These are phyloP conservation scores for Helogale parvula DNA, from an alignment of 2,113 vertebrate genomes.

Conservation along the genomic window DNA sequence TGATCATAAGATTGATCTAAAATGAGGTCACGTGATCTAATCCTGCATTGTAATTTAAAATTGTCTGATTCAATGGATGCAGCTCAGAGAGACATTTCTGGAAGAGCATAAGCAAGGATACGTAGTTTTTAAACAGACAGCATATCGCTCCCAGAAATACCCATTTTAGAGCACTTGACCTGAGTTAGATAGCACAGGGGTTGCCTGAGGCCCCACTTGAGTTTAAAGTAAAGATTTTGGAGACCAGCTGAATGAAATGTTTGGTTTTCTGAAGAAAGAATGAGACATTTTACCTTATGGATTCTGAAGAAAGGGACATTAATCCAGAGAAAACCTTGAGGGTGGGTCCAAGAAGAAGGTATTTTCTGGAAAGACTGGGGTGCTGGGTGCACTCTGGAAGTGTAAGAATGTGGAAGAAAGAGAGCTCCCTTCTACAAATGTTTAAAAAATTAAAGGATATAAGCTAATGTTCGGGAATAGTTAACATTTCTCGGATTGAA, in stretches of 20 bases:
- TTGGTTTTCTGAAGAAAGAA: conserved; percentile 28
- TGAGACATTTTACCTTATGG: neutral
- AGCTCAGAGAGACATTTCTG: neutral
- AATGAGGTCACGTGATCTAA: neutral
- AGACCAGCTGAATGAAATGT: neutral
- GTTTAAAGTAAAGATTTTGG: neutral
- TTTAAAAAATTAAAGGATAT: conserved; percentile 23
- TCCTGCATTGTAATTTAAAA: neutral
- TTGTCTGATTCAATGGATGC: neutral
- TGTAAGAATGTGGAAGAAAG: neutral
- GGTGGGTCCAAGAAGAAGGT: neutral
- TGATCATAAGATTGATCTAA: neutral
- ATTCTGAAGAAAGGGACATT: neutral
- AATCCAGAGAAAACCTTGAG: conserved; percentile 21
- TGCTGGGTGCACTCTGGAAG: neutral
- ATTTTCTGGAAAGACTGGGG: neutral
- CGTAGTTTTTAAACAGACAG: neutral
- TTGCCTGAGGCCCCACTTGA: neutral
- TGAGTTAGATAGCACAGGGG: neutral
- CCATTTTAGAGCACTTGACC: neutral
- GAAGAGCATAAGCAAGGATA: neutral
- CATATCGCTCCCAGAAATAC: neutral
- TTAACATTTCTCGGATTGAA: conserved; percentile 64
- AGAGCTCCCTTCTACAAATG: neutral
- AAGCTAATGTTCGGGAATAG: conserved; percentile 61